These are phyloP conservation scores for Apis laboriosa DNA, from an alignment of 1,140 invertebrate genomes.

Conservation along the genomic window DNA sequence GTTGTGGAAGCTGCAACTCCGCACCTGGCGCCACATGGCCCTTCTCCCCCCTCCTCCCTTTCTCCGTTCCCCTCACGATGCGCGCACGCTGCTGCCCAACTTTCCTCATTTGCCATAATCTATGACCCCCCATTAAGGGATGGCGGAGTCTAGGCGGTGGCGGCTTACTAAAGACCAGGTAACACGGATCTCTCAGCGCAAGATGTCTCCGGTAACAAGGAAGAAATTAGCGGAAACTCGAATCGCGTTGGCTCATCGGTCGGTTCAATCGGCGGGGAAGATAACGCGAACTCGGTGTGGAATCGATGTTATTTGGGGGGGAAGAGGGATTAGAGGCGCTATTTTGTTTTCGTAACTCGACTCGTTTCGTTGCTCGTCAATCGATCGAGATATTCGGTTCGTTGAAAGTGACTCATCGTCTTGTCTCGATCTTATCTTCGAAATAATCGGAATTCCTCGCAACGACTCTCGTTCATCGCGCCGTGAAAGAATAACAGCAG, in stretches of 20 bases:
- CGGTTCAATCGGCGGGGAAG: background rate
- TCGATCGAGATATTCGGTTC: too few relatives aligned
- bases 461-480: background rate
- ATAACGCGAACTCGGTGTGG: background rate
- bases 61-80: background rate
- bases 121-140: constrained; percentile 75
- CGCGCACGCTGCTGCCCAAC: constrained; percentile 57
- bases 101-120: constrained; percentile 78
- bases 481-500: background rate
- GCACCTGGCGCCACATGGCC: constrained; percentile 75
- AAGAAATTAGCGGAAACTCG: constrained; percentile 71
- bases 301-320: background rate
- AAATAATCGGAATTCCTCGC: background rate
- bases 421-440: background rate
- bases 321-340: background rate
- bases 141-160: constrained; percentile 54
- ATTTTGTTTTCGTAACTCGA: background rate
- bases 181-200: constrained; percentile 63
- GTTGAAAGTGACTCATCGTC: background rate
- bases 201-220: constrained; percentile 68
- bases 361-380: too few relatives aligned
- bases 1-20: constrained; percentile 61
- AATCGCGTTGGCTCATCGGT: constrained; percentile 41
- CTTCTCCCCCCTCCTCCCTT: background rate
- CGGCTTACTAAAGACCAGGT: constrained; percentile 68